These are phyloP conservation scores for Phaonia tiefii DNA, from an alignment of 2,888 invertebrate species.

Conservation along the genomic window DNA sequence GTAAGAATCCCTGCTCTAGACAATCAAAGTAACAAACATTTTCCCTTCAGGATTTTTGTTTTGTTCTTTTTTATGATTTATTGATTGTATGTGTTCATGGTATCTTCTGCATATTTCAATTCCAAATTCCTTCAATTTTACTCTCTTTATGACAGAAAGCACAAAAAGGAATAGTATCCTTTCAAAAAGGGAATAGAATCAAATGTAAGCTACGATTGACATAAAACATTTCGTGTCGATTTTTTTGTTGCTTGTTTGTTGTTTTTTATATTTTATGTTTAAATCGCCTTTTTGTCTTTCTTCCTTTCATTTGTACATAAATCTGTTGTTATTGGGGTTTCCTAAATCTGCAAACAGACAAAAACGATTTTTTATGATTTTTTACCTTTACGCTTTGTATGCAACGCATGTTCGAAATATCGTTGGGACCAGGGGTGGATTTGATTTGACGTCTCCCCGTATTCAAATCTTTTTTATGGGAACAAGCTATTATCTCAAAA, in stretches of 20 bases:
- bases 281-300: constrained; percentile 20
- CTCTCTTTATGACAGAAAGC: not conserved
- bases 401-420: constrained; percentile 2
- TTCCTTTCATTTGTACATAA: not conserved
- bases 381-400: constrained; percentile 29
- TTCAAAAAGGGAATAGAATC: not conserved
- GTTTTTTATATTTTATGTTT: constrained; percentile 12
- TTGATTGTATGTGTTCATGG: constrained; percentile 37
- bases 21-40: constrained; percentile 56
- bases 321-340: constrained; percentile 29
- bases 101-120: constrained; percentile 14
- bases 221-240: constrained; percentile 29
- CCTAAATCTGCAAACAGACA: constrained; percentile 13
- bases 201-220: constrained; percentile 19
- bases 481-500: no score
- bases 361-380: constrained; percentile 55
- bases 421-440: not conserved
- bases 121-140: constrained; percentile 2
- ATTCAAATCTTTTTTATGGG: no score
- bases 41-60: constrained; percentile 44
- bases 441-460: not conserved
- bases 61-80: constrained; percentile 54
- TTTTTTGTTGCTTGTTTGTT: constrained; percentile 28
- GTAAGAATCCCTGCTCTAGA: no score
- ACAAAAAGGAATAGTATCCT: not conserved